Evolutionary conservation across 64 coral and sea anemone species (phyloP).

Genomic region (Montipora foliosa): DNA sequence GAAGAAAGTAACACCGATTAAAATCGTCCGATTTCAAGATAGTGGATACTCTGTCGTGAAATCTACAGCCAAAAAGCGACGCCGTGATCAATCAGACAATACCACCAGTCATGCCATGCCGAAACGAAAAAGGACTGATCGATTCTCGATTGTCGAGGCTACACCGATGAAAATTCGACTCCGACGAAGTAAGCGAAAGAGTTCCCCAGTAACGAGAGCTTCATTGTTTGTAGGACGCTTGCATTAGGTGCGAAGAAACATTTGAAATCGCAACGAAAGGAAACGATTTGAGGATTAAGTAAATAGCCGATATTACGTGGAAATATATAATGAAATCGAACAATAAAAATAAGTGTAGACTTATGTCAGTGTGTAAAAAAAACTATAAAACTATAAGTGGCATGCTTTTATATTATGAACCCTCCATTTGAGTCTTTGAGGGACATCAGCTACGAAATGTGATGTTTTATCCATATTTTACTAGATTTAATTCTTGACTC

Average conservation of each 20-base stretch:
- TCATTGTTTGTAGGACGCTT: constrained; percentile 1
- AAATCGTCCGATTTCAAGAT: constrained; percentile 40
- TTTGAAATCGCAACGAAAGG: no score
- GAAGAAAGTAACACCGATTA: constrained; percentile 30
- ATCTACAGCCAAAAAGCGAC: constrained; percentile 18
- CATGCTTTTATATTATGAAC: no score
- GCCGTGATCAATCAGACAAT: not conserved
- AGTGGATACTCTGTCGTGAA: constrained; percentile 21
- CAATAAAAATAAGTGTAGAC: no score
- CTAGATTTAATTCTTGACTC: no score
- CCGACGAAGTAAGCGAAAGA: constrained; percentile 5
- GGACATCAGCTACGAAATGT: not conserved
- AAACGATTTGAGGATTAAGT: no score
- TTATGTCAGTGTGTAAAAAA: no score
- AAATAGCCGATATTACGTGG: no score
- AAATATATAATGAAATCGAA: no score
- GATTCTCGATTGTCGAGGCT: constrained; percentile 37
- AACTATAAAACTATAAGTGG: no score
- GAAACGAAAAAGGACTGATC: constrained; percentile 42
- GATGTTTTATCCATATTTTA: not conserved
- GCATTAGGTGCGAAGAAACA: not conserved
- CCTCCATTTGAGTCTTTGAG: no score
- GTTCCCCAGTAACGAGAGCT: not conserved
- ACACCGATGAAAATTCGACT: constrained; percentile 43
- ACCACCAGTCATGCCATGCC: not conserved